Percentiles rank a stretch among this genome's conserved stretches.
phyloP scores from a whole-genome alignment of 2,113 vertebrate genomes.

The Sebastes fasciatus region DNA sequence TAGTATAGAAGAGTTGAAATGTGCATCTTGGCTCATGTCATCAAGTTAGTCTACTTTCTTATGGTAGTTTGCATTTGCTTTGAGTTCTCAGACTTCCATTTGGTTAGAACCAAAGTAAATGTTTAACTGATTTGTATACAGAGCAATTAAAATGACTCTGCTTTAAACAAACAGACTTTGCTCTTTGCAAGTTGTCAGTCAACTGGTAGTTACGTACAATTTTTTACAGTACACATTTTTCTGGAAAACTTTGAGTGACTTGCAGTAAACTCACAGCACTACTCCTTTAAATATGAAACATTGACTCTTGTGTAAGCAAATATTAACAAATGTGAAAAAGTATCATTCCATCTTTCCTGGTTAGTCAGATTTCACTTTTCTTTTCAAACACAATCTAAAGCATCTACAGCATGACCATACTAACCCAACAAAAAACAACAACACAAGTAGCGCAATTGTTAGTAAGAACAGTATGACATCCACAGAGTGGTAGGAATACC shows the following conservation, averaged over 20 bases:
- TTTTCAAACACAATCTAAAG: slow-evolving; percentile 49
- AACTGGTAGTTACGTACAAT: neutral
- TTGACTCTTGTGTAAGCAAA: too few species aligned
- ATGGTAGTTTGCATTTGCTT: neutral
- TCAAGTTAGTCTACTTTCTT: neutral
- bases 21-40: neutral
- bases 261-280: neutral
- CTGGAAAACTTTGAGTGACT: neutral
- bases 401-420: slow-evolving; percentile 20
- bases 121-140: neutral
- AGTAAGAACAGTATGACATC: slow-evolving; percentile 69
- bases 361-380: slow-evolving; percentile 57
- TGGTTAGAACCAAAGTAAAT: neutral
- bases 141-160: neutral
- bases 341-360: neutral
- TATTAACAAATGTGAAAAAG: neutral
- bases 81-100: neutral
- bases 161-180: neutral
- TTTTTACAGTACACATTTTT: neutral
- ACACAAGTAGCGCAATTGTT: neutral
- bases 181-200: neutral
- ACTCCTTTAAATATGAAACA: neutral
- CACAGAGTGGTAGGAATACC: slow-evolving; percentile 79
- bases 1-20: neutral
- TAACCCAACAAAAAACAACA: neutral